Percentiles rank a stretch among this genome's conserved stretches.
phyloP scores from a whole-genome alignment of 2,113 vertebrate genomes.

The Zingel zingel region DNA sequence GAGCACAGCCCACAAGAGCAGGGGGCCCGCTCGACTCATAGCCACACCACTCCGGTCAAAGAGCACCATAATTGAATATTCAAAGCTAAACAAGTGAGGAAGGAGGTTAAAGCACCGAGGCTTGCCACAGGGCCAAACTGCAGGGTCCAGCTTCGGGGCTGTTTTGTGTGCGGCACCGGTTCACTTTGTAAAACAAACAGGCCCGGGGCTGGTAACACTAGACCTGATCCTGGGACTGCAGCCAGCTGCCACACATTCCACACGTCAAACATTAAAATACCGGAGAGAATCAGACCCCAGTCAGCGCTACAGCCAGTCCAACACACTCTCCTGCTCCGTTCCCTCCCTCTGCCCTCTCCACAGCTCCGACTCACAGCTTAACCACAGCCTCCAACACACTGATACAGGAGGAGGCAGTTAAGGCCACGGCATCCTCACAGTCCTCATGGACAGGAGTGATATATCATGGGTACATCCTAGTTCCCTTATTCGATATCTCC shows the following conservation, averaged over 20 bases:
- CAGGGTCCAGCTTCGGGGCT: slow-evolving; percentile 33
- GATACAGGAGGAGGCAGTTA: slow-evolving; percentile 40
- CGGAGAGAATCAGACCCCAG: slow-evolving; percentile 77
- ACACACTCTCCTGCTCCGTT: slow-evolving; percentile 31
- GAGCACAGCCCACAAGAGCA: slow-evolving; percentile 28
- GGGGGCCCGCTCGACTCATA: slow-evolving; percentile 7
- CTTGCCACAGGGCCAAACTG: slow-evolving; percentile 7
- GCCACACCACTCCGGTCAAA: slow-evolving; percentile 41
- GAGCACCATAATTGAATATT: slow-evolving; percentile 45
- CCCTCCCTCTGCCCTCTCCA: slow-evolving; percentile 64
- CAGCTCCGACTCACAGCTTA: slow-evolving; percentile 49
- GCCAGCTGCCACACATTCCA: slow-evolving; percentile 85
- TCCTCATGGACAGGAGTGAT: slow-evolving; percentile 4
- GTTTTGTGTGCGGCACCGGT: slow-evolving; percentile 66
- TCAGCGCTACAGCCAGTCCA: slow-evolving; percentile 54
- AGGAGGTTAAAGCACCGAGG: slow-evolving; percentile 31
- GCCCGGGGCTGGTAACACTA: slow-evolving; percentile 81
- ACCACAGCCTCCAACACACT: slow-evolving; percentile 39
- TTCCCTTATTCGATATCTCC: no score
- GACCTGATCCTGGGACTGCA: slow-evolving; percentile 73
- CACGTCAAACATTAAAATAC: slow-evolving; percentile 86
- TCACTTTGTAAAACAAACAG: slow-evolving; percentile 86
- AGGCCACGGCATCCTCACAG: slow-evolving; percentile 45
- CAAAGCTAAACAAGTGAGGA: slow-evolving; percentile 42
- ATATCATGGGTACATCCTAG: background rate